A percentile compares a stretch with the other conserved stretches of the same genome.
phyloP scores from a whole-genome alignment of 2,888 invertebrate genomes.

The Cephus pygmeus region DNA sequence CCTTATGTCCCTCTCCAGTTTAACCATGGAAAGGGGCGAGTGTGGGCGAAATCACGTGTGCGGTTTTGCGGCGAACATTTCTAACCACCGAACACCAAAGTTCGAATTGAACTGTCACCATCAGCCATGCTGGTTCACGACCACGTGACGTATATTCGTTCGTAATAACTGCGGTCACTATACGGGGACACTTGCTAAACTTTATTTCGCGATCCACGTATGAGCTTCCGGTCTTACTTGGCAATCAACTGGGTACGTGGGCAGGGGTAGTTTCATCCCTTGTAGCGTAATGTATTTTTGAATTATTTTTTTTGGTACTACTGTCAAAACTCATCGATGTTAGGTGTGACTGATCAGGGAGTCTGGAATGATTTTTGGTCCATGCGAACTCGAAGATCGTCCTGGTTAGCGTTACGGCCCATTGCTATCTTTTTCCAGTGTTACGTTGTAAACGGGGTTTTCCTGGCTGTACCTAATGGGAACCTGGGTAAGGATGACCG shows the following conservation, averaged over 20 bases:
- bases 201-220: constrained; percentile 40
- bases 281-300: neutral
- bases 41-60: constrained; percentile 62
- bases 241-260: neutral
- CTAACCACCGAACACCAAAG: constrained; percentile 63
- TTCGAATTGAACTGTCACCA: constrained; percentile 66
- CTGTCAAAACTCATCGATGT: neutral
- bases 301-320: neutral
- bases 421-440: neutral
- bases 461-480: neutral
- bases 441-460: neutral
- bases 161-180: constrained; percentile 59
- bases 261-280: neutral
- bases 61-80: constrained; percentile 63
- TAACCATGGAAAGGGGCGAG: constrained; percentile 21
- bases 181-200: constrained; percentile 47
- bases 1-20: neutral
- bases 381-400: neutral
- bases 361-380: neutral
- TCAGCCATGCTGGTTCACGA: constrained; percentile 50
- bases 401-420: neutral
- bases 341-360: neutral
- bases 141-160: constrained; percentile 56
- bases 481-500: neutral
- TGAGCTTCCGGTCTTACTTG: neutral